Percentiles rank a stretch among this genome's conserved stretches.
These are phyloP conservation scores for Tethea ocularis DNA, from an alignment of 2,888 invertebrate genomes.

Conservation along the genomic window DNA sequence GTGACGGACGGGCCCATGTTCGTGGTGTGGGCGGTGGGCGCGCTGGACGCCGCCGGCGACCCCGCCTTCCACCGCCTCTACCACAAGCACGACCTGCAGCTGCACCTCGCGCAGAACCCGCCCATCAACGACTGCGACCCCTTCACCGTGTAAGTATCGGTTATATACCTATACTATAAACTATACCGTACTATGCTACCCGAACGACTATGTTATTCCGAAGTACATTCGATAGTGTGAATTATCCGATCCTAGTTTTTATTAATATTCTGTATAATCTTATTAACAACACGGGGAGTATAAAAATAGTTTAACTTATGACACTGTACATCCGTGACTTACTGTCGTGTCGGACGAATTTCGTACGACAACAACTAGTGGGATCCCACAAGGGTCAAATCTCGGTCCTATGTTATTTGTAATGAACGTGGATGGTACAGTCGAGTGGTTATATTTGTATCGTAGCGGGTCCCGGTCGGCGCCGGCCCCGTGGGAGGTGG, in stretches of 20 bases:
- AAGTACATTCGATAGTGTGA: too few relatives aligned
- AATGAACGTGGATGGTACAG: too few relatives aligned
- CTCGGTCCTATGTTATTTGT: background rate
- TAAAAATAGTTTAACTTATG: too few relatives aligned
- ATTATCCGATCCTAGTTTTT: too few relatives aligned
- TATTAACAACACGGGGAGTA: too few relatives aligned
- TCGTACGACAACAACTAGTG: background rate
- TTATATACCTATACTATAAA: too few relatives aligned
- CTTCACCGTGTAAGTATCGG: conserved; percentile 83
- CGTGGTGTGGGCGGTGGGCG: conserved; percentile 93
- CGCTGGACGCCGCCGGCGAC: conserved; percentile 89
- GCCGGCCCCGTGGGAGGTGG: conserved; percentile 83
- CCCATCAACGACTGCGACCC: conserved; percentile 88
- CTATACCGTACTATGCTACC: too few relatives aligned
- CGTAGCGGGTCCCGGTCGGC: conserved; percentile 34
- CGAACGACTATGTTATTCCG: too few relatives aligned
- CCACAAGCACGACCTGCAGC: conserved; percentile 87
- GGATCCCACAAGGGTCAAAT: background rate
- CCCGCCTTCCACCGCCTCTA: conserved; percentile 93
- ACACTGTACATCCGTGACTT: too few relatives aligned
- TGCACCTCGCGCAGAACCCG: conserved; percentile 87
- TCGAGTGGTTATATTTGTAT: background rate
- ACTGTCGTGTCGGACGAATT: too few relatives aligned
- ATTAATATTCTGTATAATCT: too few relatives aligned
- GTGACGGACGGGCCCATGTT: conserved; percentile 85